Conservation (phyloP, 1,140 invertebrate genomes). For the Aphidius ervi region DNA sequence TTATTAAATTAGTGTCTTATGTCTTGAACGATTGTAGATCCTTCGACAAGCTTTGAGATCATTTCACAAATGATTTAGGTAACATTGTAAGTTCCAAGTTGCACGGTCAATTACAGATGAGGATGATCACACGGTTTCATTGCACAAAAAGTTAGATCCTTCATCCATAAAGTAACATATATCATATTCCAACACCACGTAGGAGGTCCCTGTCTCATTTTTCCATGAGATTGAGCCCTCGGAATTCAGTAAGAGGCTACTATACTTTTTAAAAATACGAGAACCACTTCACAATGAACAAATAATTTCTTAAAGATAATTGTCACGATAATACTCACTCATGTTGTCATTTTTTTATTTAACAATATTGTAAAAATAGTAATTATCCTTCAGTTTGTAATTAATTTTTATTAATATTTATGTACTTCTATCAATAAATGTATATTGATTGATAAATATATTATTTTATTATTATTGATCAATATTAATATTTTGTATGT, state of each 20-base stretch:
- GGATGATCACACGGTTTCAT: conserved; percentile 27
- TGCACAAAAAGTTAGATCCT: no score
- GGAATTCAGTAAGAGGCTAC: conserved; percentile 31
- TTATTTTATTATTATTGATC: no score
- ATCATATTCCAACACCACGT: conserved; percentile 29
- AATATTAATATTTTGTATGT: no score
- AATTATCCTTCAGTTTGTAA: no score
- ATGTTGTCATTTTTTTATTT: no score
- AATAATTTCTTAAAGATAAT: no score
- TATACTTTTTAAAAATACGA: neutral
- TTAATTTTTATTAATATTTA: no score
- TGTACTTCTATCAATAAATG: no score
- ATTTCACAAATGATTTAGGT: conserved; percentile 16
- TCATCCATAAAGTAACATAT: conserved; percentile 15
- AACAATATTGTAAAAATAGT: no score
- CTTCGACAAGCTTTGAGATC: conserved; percentile 24
- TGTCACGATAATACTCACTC: no score
- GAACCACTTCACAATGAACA: no score
- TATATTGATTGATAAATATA: no score
- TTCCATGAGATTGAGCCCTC: conserved; percentile 29
- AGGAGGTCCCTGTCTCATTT: conserved; percentile 27
- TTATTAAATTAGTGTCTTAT: conserved; percentile 25
- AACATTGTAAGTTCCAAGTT: conserved; percentile 1
- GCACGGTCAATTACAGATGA: conserved; percentile 32
- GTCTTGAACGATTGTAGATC: conserved; percentile 27